Percentiles rank a stretch among this genome's conserved stretches.
Conservation (phyloP, 1,140 invertebrate species). For the Macrocentrus cingulum region DNA sequence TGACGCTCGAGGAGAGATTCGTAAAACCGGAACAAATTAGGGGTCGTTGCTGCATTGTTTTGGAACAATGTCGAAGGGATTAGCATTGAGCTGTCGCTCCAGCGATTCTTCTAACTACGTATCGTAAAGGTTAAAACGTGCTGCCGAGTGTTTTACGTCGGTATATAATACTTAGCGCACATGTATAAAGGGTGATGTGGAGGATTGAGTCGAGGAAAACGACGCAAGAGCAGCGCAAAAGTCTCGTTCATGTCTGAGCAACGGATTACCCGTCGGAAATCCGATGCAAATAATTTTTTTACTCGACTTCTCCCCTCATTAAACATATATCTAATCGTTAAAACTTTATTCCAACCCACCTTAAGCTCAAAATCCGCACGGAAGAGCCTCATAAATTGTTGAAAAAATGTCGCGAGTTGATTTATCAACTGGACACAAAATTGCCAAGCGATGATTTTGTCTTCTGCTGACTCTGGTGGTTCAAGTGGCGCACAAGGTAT, state of each 20-base stretch:
- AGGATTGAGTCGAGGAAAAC: too few relatives aligned
- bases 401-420: too few relatives aligned
- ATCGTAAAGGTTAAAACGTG: background rate
- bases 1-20: conserved; percentile 8
- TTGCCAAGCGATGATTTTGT: too few relatives aligned
- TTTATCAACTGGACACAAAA: too few relatives aligned
- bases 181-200: too few relatives aligned
- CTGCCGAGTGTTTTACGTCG: background rate
- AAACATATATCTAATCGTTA: too few relatives aligned
- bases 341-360: too few relatives aligned
- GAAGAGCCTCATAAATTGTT: too few relatives aligned
- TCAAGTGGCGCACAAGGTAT: conserved; percentile 28
- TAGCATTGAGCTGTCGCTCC: conserved; percentile 25
- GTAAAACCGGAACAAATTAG: conserved; percentile 28
- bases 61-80: conserved; percentile 44
- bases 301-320: too few relatives aligned
- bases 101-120: conserved; percentile 16
- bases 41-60: conserved; percentile 38
- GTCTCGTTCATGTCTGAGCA: conserved; percentile 7
- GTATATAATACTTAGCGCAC: background rate
- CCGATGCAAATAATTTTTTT: conserved; percentile 8
- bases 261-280: conserved; percentile 4
- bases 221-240: background rate
- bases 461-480: conserved; percentile 14
- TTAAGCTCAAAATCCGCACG: too few relatives aligned